Conservation (phyloP, 2,113 vertebrate genomes). For the Ctenomys sociabilis region DNA sequence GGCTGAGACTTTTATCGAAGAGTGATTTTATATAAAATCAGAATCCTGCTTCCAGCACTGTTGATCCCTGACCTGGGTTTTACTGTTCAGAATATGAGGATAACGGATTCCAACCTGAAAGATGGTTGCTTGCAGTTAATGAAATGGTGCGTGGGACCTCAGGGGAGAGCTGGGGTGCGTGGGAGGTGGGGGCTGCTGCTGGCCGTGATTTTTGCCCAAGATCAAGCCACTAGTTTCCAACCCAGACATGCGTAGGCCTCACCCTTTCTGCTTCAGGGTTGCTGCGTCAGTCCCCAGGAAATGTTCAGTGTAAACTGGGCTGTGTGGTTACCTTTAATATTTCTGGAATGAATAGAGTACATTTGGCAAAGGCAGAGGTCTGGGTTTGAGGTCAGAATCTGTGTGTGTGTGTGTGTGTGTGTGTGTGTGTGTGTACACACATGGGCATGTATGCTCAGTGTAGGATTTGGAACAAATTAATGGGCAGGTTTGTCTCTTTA, state of each 20-base stretch:
- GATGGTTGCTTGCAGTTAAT: too few relatives aligned
- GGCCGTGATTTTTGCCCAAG: not conserved
- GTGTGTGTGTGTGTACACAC: not conserved
- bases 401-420: not conserved
- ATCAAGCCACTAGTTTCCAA: not conserved
- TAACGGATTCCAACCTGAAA: too few relatives aligned
- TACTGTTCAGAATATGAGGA: not conserved
- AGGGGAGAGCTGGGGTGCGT: accelerated
- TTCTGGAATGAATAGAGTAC: not conserved
- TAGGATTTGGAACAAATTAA: not conserved
- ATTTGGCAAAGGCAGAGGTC: not conserved
- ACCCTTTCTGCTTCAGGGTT: accelerated
- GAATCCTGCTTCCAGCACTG: not conserved
- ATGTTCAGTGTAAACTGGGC: not conserved
- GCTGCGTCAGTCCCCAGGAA: not conserved
- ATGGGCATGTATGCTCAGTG: not conserved
- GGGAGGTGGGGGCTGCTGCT: accelerated
- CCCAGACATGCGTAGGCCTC: not conserved
- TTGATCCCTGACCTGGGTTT: not conserved
- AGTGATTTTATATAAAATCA: not conserved
- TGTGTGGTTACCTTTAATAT: not conserved
- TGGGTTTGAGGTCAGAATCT: not conserved
- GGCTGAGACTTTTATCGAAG: not conserved
- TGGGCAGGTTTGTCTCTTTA: not conserved
- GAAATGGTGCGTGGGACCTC: accelerated